Evolutionary conservation across 2,113 vertebrate species (phyloP).

Genomic region (Hassar affinis): DNA sequence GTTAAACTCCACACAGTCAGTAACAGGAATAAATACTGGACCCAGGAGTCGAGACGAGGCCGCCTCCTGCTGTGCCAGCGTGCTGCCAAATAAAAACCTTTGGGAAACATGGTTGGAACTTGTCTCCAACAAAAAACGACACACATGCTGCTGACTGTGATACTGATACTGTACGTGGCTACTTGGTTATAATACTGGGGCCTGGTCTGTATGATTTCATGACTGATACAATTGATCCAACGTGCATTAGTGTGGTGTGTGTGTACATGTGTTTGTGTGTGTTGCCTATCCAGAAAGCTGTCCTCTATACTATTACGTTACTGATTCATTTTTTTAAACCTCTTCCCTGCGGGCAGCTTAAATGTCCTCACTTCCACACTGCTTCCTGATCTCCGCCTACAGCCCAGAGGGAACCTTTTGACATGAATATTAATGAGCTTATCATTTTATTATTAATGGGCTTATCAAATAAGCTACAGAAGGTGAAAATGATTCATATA

Average conservation of each 20-base stretch:
- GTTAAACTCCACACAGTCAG: neutral
- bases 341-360: neutral
- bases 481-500: neutral
- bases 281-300: neutral
- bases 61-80: neutral
- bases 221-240: neutral
- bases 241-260: neutral
- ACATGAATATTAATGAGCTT: neutral
- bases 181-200: neutral
- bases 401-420: neutral
- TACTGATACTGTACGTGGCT: neutral
- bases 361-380: neutral
- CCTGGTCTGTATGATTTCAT: neutral
- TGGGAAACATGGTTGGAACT: neutral
- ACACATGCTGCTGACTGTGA: neutral
- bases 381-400: neutral
- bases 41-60: neutral
- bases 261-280: too few species aligned
- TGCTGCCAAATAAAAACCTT: neutral
- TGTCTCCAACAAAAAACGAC: neutral
- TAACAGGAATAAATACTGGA: neutral
- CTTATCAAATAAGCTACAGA: neutral
- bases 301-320: neutral
- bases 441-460: too few species aligned
- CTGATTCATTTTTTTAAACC: neutral